Percentiles rank a stretch among this genome's conserved stretches.
phyloP scores from a whole-genome alignment of 2,113 vertebrate genomes.

The Lipophrys pholis region DNA sequence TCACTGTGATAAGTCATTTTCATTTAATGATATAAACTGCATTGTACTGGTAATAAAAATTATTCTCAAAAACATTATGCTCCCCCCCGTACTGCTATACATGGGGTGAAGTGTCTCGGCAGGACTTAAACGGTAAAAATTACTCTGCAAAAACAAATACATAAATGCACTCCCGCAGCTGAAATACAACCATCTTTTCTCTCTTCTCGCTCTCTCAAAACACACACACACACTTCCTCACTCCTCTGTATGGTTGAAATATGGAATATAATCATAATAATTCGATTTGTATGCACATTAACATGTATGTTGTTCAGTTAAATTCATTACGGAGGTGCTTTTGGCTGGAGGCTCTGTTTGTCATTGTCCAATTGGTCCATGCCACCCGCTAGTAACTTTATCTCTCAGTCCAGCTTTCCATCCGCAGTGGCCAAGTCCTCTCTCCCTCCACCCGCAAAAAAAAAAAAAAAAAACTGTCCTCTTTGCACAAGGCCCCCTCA shows the following conservation, averaged over 20 bases:
- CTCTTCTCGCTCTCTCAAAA: neutral
- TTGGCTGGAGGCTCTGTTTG: conserved; percentile 73
- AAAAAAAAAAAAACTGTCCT: conserved; percentile 57
- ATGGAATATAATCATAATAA: conserved; percentile 57
- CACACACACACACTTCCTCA: conserved; percentile 9
- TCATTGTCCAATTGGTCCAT: conserved; percentile 74
- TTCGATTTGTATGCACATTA: conserved; percentile 68
- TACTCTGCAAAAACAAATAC: conserved; percentile 31
- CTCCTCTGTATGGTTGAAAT: conserved; percentile 48
- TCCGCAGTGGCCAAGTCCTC: conserved; percentile 67
- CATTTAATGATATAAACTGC: conserved; percentile 28
- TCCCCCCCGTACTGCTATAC: neutral
- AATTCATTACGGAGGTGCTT: conserved; percentile 63
- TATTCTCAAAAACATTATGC: conserved; percentile 29
- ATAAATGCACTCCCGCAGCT: conserved; percentile 24
- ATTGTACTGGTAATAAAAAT: conserved; percentile 13
- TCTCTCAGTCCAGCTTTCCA: conserved; percentile 78
- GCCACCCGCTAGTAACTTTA: conserved; percentile 75
- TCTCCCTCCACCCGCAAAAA: conserved; percentile 61
- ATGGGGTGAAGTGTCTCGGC: neutral
- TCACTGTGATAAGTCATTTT: conserved; percentile 3
- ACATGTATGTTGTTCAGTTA: conserved; percentile 67
- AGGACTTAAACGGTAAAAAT: conserved; percentile 39
- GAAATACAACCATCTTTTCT: conserved; percentile 11
- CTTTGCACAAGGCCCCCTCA: conserved; percentile 74